A percentile compares a stretch with the other conserved stretches of the same genome.
Conservation (phyloP, 2,797 vertebrate species). For the Pipistrellus nathusii region DNA sequence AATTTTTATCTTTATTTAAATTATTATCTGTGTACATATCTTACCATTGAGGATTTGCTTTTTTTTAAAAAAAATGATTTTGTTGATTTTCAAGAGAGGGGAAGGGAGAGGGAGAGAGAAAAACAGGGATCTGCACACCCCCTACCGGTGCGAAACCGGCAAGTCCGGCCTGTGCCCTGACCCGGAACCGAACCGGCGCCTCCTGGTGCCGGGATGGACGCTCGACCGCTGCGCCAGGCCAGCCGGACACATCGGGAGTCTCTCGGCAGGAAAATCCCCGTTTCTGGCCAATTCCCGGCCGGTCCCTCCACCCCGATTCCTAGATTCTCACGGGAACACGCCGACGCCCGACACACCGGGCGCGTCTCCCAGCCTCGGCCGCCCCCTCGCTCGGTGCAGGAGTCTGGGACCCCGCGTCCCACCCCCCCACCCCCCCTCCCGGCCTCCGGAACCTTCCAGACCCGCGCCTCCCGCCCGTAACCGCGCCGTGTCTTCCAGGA, state of each 20-base stretch:
- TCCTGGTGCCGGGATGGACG: fast-evolving
- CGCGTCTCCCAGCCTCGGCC: background rate
- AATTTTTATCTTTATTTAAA: too few species aligned
- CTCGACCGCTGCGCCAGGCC: too few species aligned
- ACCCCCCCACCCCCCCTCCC: background rate
- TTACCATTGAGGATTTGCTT: too few species aligned
- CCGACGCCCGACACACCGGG: fast-evolving
- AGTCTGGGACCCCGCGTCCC: fast-evolving
- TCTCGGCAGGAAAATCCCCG: background rate
- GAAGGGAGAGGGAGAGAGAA: too few species aligned
- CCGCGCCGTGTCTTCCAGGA: conserved; percentile 87
- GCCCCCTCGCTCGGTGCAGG: fast-evolving
- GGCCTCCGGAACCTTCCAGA: background rate
- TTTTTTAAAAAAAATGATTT: too few species aligned
- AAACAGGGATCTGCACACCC: too few species aligned
- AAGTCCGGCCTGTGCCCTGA: too few species aligned
- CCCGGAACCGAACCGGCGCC: too few species aligned
- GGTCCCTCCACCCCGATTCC: fast-evolving
- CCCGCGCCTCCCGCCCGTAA: background rate
- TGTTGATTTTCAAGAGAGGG: too few species aligned
- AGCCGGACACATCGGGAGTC: too few species aligned
- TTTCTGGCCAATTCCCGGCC: background rate
- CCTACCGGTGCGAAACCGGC: too few species aligned
- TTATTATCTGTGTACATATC: too few species aligned
- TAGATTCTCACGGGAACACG: fast-evolving